Percentiles rank a stretch among this genome's conserved stretches.
These are phyloP conservation scores for Neuroscelio doddi DNA, from an alignment of 2,888 invertebrate genomes.

Conservation along the genomic window DNA sequence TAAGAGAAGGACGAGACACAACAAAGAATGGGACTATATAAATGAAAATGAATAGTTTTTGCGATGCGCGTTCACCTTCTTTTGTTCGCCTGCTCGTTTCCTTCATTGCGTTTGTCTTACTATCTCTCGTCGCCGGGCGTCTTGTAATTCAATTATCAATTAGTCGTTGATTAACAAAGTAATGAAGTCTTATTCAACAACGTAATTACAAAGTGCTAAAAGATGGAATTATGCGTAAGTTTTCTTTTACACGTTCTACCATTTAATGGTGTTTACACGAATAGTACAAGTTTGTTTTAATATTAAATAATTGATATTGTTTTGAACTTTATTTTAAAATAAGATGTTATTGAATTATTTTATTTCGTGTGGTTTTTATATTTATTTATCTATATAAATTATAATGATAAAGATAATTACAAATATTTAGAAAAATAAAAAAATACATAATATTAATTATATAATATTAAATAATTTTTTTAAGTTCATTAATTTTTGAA, in stretches of 20 bases:
- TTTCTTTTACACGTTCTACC: constrained; percentile 8
- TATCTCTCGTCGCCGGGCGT: constrained; percentile 18
- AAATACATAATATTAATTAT: too few species aligned
- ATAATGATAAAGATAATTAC: too few species aligned
- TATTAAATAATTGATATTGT: too few species aligned
- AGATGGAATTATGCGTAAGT: constrained; percentile 26
- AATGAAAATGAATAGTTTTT: constrained; percentile 39
- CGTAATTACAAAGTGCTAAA: constrained; percentile 24
- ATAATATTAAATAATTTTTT: too few species aligned
- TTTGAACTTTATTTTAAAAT: too few species aligned
- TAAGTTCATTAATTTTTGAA: too few species aligned
- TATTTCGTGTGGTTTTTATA: too few species aligned
- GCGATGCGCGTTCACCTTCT: constrained; percentile 28
- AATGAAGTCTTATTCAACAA: constrained; percentile 33
- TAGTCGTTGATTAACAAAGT: constrained; percentile 39
- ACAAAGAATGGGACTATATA: constrained; percentile 39
- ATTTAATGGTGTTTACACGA: constrained; percentile 13
- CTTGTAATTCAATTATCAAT: constrained; percentile 38
- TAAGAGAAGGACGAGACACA: constrained; percentile 30
- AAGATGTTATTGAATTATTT: too few species aligned
- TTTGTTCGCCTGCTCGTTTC: constrained; percentile 23
- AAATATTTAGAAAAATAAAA: too few species aligned
- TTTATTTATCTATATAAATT: too few species aligned
- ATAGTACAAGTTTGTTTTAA: neutral
- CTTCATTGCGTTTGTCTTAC: constrained; percentile 33